These are phyloP conservation scores for Dilophus febrilis DNA, from an alignment of 2,888 invertebrate genomes.

Conservation along the genomic window DNA sequence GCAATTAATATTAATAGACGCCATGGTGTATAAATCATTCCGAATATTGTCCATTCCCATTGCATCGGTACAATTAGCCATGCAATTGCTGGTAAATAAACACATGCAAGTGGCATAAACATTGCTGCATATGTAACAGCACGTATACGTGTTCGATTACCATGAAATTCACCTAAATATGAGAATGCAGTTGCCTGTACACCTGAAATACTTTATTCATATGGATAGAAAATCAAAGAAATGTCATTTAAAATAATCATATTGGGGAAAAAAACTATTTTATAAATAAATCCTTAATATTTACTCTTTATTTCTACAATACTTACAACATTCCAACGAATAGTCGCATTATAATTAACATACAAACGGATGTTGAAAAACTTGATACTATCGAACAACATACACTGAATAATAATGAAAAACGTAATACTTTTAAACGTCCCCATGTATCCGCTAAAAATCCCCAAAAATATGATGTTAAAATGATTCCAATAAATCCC, in stretches of 20 bases:
- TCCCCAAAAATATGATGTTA: constrained; percentile 68
- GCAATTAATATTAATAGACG: constrained; percentile 10
- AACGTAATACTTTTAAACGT: constrained; percentile 39
- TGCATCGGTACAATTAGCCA: constrained; percentile 48
- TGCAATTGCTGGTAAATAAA: constrained; percentile 44
- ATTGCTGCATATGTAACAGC: constrained; percentile 39
- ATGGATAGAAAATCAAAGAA: constrained; percentile 1
- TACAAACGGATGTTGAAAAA: constrained; percentile 39
- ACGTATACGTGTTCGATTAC: constrained; percentile 30
- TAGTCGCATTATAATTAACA: constrained; percentile 42
- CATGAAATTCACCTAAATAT: constrained; percentile 41
- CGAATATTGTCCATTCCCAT: constrained; percentile 32
- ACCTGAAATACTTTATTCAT: constrained; percentile 19
- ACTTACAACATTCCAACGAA: constrained; percentile 45
- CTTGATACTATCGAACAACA: constrained; percentile 38
- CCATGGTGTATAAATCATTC: constrained; percentile 52
- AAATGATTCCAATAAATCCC: constrained; percentile 47
- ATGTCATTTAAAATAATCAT: too few relatives aligned
- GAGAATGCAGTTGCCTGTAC: constrained; percentile 39
- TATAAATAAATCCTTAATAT: too few relatives aligned
- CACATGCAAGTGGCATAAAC: constrained; percentile 37
- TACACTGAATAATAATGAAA: constrained; percentile 35
- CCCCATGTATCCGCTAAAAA: constrained; percentile 59
- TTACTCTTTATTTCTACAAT: constrained; percentile 1
- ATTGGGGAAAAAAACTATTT: too few relatives aligned